Percentiles rank a stretch among this genome's conserved stretches.
phyloP scores from a whole-genome alignment of 64 coral and sea anemone genomes.

The Astreopora myriophthalma region DNA sequence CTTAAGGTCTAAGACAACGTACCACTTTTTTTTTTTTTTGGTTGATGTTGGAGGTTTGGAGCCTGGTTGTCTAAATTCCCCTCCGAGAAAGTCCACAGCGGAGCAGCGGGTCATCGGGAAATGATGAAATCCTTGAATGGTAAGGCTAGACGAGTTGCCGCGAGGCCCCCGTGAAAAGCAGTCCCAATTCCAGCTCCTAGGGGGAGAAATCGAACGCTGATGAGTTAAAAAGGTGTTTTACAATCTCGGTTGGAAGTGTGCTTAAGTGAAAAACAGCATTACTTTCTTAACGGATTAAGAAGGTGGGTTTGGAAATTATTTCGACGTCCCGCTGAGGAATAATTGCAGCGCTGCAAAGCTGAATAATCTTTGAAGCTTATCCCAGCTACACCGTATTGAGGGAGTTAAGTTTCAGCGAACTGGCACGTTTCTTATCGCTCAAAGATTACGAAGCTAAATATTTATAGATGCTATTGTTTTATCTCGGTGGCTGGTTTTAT shows the following conservation, averaged over 20 bases:
- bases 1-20: neutral
- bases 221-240: slow-evolving; percentile 44
- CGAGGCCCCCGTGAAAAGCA: neutral
- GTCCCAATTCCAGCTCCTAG: neutral
- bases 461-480: neutral
- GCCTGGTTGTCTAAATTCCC: neutral
- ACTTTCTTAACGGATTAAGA: slow-evolving; percentile 27
- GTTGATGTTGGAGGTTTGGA: neutral
- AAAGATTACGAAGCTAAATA: neutral
- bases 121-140: neutral
- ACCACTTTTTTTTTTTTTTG: neutral
- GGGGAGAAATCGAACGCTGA: neutral
- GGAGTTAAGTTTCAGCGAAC: neutral
- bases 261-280: neutral
- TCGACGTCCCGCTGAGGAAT: neutral
- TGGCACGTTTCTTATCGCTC: neutral
- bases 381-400: neutral
- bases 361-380: neutral
- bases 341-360: neutral
- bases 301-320: neutral
- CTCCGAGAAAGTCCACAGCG: neutral
- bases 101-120: slow-evolving; percentile 22
- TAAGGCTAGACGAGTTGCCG: neutral
- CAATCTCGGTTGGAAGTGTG: neutral
- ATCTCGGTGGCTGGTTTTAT: neutral